Evolutionary conservation across 2,888 invertebrate genomes (phyloP), one percentile per base, ranked within the genome.

Genomic region (Epistrophe eligans): DNA sequence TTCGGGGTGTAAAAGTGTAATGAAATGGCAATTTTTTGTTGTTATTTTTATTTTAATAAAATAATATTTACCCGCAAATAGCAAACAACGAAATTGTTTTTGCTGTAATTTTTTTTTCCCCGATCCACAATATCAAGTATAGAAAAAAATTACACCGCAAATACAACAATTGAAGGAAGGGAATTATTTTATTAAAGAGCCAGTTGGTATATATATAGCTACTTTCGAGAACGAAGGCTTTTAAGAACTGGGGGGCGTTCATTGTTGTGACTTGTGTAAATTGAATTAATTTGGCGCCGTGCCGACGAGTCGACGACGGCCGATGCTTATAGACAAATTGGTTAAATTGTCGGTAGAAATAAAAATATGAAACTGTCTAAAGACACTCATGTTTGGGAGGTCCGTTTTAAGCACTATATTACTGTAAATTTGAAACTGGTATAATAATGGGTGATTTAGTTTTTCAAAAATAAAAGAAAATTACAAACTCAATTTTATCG

Each of bases 271-370:
- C 83, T 83, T 83, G 83, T 67, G 79, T 64, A 79, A 83, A 83
- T 83, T 83, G 76, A 87, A 79, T 87, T 79, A 72, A 87, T 83
- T 87, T 83, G 79, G 87, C 87, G 87, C 83, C 70, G 64, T 8
- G n/a, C n/a, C 45, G 17, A 1, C 48, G 4, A 17, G n/a, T 48
- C 32, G 17, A 32, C 48, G 64, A 3, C 28, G 10, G 24, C 24
- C 5, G 4, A 40, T 73, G 57, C 48, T 73, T 67, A 50, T 76
- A 76, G 70, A 66, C 57, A 76, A 79, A 82, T 77, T 67, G 73
- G 66, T 52, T 67, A 67, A 19, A 40, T 52, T 81, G 72, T 84
- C 72, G 76, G 64, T 74, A 62, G 76, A 71, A 43, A 62, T 48
- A 19, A 28, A 7, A 32, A 11, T 2, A 28, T 58, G 35, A 13